Percentiles rank a stretch among this genome's conserved stretches.
These are phyloP conservation scores for Chionoecetes opilio DNA, from an alignment of 1,140 invertebrate genomes.

Conservation along the genomic window DNA sequence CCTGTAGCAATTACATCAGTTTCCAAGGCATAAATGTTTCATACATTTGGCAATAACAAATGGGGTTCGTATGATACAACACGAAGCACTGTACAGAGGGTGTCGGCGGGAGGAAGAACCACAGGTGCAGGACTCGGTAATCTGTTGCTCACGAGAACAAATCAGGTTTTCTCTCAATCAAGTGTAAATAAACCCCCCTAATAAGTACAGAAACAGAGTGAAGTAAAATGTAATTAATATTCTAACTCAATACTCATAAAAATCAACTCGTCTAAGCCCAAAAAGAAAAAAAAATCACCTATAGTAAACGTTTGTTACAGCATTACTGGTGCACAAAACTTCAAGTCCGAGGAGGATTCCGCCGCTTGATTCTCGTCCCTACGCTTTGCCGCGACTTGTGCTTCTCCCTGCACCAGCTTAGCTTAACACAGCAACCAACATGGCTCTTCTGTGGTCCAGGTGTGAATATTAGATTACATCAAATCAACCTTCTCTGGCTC, in stretches of 20 bases:
- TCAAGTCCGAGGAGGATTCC: background rate
- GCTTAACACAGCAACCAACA: conserved; percentile 38
- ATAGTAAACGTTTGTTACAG: background rate
- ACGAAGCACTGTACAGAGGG: conserved; percentile 4
- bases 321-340: background rate
- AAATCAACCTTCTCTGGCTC: conserved; percentile 64
- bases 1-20: too few species aligned
- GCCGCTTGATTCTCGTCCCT: background rate
- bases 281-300: background rate
- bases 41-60: conserved; percentile 43
- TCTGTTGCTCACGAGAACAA: background rate
- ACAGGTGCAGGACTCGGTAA: background rate
- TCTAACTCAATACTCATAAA: background rate
- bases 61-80: background rate
- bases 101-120: conserved; percentile 35
- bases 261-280: too few species aligned
- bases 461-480: conserved; percentile 43
- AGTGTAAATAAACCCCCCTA: background rate
- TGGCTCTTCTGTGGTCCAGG: conserved; percentile 45
- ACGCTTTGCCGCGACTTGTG: background rate
- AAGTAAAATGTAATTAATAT: background rate
- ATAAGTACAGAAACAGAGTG: background rate
- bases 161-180: background rate
- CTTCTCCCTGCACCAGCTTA: background rate
- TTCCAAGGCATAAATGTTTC: conserved; percentile 29